Base-by-base conservation (phyloP, 2,888 invertebrate species). In the Listrodromus nycthemerus region DNA sequence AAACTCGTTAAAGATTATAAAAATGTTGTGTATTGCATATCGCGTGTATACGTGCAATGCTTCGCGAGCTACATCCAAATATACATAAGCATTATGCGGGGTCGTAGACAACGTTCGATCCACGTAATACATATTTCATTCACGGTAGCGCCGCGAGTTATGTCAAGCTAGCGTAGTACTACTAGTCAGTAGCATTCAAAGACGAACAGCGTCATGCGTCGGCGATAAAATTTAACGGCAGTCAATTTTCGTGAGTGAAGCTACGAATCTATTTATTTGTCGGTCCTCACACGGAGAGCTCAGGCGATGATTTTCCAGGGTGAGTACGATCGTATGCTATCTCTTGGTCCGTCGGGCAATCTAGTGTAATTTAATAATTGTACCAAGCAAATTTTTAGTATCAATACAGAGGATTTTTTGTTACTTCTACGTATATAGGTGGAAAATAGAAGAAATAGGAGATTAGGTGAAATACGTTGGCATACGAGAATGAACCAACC, bases 71-170 rank as follows among this genome's bases (percentile, higher is more conserved):
- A 27, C 6, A 21, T 6, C 16, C 27, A 30, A 16, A 52, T 58
- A 66, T 19, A 58, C 13, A 19, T 1, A 13, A 8, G 61, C 16
- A 6, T 27, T 6, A 1, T 16, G 30, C n/a, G 27, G 61, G 61
- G 30, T 61, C 6, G 61, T 27, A 61, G 61, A 70, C 65, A 55
- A 70, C 69, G 70, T 83, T 80, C 83, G 83, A 83, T 80, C 83
- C 70, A 75, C 82, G 74, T 50, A 65, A 78, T 82, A 52, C 78
- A 80, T 83, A 75, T 83, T 83, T 75, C 58, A 83, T 70, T 33
- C 55, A 80, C 37, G 77, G 45, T 73, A 65, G 55, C 75, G 70
- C n/a, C 55, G 52, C 16, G 65, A 65, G 65, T 58, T 24, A 24
- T 41, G 24, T 45, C 61, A 61, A 61, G 27, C 67, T 24, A 58